phyloP scores from a whole-genome alignment of 1,140 invertebrate species.

The Drosophila leontia region DNA sequence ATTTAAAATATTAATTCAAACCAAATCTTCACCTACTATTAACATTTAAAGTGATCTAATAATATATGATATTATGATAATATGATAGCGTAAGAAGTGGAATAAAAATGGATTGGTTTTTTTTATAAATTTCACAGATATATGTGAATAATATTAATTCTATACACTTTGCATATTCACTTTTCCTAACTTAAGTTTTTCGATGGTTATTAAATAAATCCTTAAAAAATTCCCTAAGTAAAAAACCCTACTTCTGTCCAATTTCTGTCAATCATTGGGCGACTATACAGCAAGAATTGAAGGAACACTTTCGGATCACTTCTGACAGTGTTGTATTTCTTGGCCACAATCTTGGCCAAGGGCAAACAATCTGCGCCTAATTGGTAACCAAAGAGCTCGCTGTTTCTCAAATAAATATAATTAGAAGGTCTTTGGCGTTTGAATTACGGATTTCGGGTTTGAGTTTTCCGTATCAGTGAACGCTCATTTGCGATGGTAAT shows the following conservation, averaged over 20 bases:
- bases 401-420: conserved; percentile 40
- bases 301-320: neutral
- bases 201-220: neutral
- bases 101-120: neutral
- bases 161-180: neutral
- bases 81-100: neutral
- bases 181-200: neutral
- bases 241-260: neutral
- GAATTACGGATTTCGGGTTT: conserved; percentile 27
- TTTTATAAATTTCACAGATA: too few species aligned
- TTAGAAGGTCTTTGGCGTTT: conserved; percentile 33
- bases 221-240: neutral
- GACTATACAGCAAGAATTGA: neutral
- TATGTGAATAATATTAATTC: too few species aligned
- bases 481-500: conserved; percentile 35
- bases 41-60: too few species aligned
- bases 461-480: conserved; percentile 48
- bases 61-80: neutral
- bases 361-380: conserved; percentile 54
- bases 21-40: too few species aligned
- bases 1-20: too few species aligned
- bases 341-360: conserved; percentile 10
- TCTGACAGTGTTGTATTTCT: neutral
- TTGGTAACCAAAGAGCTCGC: conserved; percentile 67
- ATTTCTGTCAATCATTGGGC: too few species aligned